phyloP scores from a whole-genome alignment of 2,888 invertebrate species.

The Hemaris fuciformis region DNA sequence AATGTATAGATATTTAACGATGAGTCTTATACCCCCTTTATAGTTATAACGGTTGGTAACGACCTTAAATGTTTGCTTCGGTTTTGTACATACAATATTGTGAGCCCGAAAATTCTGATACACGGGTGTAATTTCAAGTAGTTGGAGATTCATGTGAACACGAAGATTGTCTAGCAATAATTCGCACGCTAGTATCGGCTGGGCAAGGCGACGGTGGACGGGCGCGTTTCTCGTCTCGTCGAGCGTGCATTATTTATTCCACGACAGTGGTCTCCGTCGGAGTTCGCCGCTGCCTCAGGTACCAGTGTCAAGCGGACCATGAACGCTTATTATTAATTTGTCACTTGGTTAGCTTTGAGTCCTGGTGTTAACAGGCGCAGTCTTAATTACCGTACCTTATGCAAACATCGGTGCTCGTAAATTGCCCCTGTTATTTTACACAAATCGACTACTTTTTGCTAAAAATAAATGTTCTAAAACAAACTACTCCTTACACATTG shows the following conservation, averaged over 20 bases:
- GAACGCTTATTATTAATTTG: slow-evolving; percentile 46
- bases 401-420: neutral
- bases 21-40: no score
- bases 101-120: no score
- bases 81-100: no score
- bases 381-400: neutral
- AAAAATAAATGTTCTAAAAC: no score
- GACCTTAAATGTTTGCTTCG: no score
- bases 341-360: slow-evolving; percentile 36
- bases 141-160: no score
- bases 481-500: no score
- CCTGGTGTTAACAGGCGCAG: neutral
- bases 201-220: neutral
- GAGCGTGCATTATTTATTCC: slow-evolving; percentile 43
- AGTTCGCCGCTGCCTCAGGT: slow-evolving; percentile 19
- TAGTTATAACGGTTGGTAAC: no score
- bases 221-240: slow-evolving; percentile 31
- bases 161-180: neutral
- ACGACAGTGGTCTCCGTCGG: slow-evolving; percentile 39
- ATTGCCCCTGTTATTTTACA: neutral
- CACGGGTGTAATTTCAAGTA: no score
- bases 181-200: neutral
- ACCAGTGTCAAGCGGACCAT: slow-evolving; percentile 40
- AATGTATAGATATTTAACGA: no score
- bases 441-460: no score